Base-by-base conservation (phyloP, 1,140 invertebrate species). In the Polypedilum vanderplanki region DNA sequence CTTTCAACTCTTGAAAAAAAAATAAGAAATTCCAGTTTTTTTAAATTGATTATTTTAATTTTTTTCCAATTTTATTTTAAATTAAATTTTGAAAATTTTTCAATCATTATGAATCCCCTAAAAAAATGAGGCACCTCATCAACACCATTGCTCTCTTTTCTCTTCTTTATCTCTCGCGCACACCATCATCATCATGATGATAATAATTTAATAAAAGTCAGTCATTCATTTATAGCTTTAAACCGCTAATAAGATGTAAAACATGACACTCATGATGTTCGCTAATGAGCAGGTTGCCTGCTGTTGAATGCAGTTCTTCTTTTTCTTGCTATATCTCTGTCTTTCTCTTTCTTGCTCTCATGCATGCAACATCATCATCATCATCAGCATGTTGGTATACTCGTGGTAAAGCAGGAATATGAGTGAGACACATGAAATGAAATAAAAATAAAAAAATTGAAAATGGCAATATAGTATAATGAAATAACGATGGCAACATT, bases 241-340 rank as follows among this genome's bases (percentile, higher is more conserved):
- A 57, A 57, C 46, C 46, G 46, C 46, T 57, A 57, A 57, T 57
- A 57, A 57, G 46, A 57, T 57, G 46, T 57, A 57, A 57, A 57
- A 57, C 46, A 57, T 57, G 46, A 57, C 46, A 57, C 46, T 57
- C 46, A 57, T 57, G 46, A 57, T 57, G 46, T 57, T 57, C 46
- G 10, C 46, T 57, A 57, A 57, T 57, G 46, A 57, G 46, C 46
- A 57, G 46, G 46, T 57, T 57, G 46, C 46, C 46, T 57, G 46
- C 46, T 57, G 46, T 57, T 12, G 46, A 57, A 57, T 57, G 46
- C 46, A 57, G n/a, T 57, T 57, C 46, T 57, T 57, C 46, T n/a
- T 57, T n/a, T 57, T 33, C 24, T 33, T 33, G 24, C 24, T 33
- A 33, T 33, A 1, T n/a, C 41, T n/a, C 41, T 46, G 9, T 15